These are phyloP conservation scores for Dyspetes luteomarginatus DNA, from an alignment of 2,888 invertebrate species.

Conservation along the genomic window DNA sequence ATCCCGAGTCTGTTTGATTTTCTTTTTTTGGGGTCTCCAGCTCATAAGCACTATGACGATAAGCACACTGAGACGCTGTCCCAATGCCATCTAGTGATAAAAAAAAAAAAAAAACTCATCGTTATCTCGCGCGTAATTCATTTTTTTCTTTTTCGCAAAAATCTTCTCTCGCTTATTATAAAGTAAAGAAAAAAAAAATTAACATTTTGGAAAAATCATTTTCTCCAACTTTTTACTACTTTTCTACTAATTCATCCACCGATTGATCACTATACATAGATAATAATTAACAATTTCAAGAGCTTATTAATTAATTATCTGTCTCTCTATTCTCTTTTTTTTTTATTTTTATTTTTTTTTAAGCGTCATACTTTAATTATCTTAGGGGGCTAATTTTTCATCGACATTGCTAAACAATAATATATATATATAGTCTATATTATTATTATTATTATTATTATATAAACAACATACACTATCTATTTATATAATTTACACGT, in stretches of 20 bases:
- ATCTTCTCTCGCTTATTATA: background rate
- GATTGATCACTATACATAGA: constrained; percentile 59
- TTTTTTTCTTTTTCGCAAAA: constrained; percentile 27
- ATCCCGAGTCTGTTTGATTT: constrained; percentile 41
- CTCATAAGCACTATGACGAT: constrained; percentile 67
- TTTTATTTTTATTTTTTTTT: constrained; percentile 48
- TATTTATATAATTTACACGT: constrained; percentile 52
- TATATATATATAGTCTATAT: constrained; percentile 51
- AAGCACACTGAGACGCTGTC: constrained; percentile 79
- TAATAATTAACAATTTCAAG: constrained; percentile 68
- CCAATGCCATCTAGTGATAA: constrained; percentile 69
- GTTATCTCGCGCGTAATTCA: constrained; percentile 22
- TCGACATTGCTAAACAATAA: constrained; percentile 65
- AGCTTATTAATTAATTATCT: constrained; percentile 62
- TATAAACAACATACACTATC: constrained; percentile 50
- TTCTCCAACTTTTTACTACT: constrained; percentile 27
- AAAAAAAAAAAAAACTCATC: constrained; percentile 4
- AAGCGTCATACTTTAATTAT: constrained; percentile 79
- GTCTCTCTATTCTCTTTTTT: constrained; percentile 24
- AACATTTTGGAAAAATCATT: constrained; percentile 19
- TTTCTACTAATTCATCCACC: constrained; percentile 3
- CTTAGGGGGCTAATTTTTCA: constrained; percentile 69
- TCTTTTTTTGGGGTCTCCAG: constrained; percentile 53
- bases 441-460: no score
- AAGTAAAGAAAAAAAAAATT: background rate